Percentiles rank a stretch among this genome's conserved stretches.
phyloP scores from a whole-genome alignment of 2,888 invertebrate genomes.

The Lasioglossum figueresi region DNA sequence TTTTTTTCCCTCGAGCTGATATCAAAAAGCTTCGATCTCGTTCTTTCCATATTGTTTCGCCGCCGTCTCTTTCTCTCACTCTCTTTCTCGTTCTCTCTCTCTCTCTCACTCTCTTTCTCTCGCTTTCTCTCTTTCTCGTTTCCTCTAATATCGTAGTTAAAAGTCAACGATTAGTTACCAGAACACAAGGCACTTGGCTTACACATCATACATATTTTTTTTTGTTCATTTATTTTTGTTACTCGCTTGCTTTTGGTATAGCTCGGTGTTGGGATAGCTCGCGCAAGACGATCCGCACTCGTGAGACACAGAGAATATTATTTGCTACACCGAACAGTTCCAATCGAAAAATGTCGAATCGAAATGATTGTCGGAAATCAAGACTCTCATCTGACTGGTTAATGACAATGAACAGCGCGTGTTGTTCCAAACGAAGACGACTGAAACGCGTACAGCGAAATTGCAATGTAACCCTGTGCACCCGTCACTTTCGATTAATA shows the following conservation, averaged over 20 bases:
- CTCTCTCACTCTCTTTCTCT: slow-evolving; percentile 55
- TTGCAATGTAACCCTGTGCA: not conserved
- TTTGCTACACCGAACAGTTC: not conserved
- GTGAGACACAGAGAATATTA: slow-evolving; percentile 25
- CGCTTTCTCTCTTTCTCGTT: slow-evolving; percentile 51
- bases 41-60: slow-evolving; percentile 43
- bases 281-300: slow-evolving; percentile 62
- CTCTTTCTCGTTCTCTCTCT: slow-evolving; percentile 63
- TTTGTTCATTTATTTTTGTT: slow-evolving; percentile 52
- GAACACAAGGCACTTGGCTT: slow-evolving; percentile 84
- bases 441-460: not conserved
- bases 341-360: not conserved
- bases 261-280: slow-evolving; percentile 78
- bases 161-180: slow-evolving; percentile 83
- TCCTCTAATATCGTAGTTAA: slow-evolving; percentile 79
- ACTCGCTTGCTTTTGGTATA: slow-evolving; percentile 74
- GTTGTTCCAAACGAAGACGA: not conserved
- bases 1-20: slow-evolving; percentile 28
- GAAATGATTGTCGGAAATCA: not conserved
- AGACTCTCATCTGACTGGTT: not conserved
- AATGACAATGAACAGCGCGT: not conserved
- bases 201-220: slow-evolving; percentile 79
- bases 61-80: slow-evolving; percentile 57
- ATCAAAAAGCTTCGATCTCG: slow-evolving; percentile 51
- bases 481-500: not conserved